Base-by-base conservation (phyloP, 2,888 invertebrate genomes). In the Sarcophaga carnaria region DNA sequence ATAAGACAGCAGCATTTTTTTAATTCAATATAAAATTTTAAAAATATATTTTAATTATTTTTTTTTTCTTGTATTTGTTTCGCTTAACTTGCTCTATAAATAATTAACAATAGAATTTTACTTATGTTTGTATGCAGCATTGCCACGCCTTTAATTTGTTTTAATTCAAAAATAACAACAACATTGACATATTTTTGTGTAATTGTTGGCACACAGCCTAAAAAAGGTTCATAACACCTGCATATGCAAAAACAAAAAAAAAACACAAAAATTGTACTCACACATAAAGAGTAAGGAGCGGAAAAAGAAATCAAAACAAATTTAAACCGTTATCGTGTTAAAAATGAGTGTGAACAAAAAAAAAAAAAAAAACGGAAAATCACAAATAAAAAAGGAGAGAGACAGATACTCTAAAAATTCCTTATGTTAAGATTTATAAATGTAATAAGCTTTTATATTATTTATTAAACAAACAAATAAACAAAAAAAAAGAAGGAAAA, bases 171-270 rank as follows among this genome's bases (percentile, higher is more conserved):
- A 82, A 49, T 66, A 74, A 63, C 69, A 64, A 85, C 67, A 64
- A 85, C 67, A 81, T 78, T 77, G 80, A 79, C 79, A 86, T 66
- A 45, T n/a, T 80, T 85, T 63, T 77, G 69, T 69, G 63, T 72
- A 80, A 72, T 86, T 77, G 66, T 83, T 86, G 83, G 83, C 86
- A 77, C 82, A 4, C 45, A 27, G 60, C 78, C 78, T 63, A 80
- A 75, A 80, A 74, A 67, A 20, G 78, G 64, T 80, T 85, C 67
- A 54, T 27, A 79, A 63, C 80, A 85, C 84, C 80, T 80, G 80
- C 70, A 76, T 76, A 8, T 49, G 22, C 27, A 80, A 80, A 20
- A 60, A 59, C 25, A 70, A 70, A 54, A n/a, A 70, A 11, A 10
- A 37, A 25, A 49, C 4, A 70, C 6, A 6, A 0, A 37, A 10